phyloP scores from a whole-genome alignment of 2,797 vertebrate species.

The Tenualosa thibaudeaui region DNA sequence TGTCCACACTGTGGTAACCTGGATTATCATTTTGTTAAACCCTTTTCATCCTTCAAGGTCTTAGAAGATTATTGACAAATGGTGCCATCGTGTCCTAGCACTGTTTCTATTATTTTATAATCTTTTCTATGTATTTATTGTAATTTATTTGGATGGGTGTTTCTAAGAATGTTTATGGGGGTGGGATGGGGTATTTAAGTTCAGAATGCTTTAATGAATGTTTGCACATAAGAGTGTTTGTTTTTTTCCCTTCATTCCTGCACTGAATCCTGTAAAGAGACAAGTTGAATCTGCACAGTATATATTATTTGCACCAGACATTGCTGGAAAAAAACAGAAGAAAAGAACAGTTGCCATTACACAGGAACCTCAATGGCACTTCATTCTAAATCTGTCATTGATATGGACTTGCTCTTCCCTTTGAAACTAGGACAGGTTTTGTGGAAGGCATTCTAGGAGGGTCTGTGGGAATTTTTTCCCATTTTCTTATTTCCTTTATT shows the following conservation, averaged over 20 bases:
- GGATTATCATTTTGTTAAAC: conserved; percentile 99
- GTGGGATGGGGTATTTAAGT: conserved; percentile 22
- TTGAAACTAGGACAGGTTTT: too few species aligned
- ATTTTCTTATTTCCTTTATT: too few species aligned
- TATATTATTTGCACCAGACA: conserved; percentile 59
- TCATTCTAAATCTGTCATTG: too few species aligned
- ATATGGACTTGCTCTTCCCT: too few species aligned
- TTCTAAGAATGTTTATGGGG: neutral
- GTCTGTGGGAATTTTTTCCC: too few species aligned
- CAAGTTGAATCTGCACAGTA: conserved; percentile 33
- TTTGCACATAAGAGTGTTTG: neutral
- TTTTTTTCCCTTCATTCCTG: neutral
- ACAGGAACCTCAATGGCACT: too few species aligned
- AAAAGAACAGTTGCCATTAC: neutral
- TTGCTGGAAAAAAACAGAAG: conserved; percentile 40
- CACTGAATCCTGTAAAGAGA: conserved; percentile 32
- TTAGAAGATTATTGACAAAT: conserved; percentile 99
- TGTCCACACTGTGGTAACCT: conserved; percentile 99
- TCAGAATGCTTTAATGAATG: neutral
- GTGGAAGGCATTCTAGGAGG: too few species aligned
- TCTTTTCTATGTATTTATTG: conserved; percentile 16
- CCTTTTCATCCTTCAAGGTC: conserved; percentile 99
- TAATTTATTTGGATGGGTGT: neutral
- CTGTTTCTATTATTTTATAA: conserved; percentile 51
- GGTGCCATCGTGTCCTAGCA: conserved; percentile 89